Evolutionary conservation across 2,888 invertebrate genomes (phyloP), one percentile per base, ranked within the genome.

Genomic region (Zonitis immaculata): DNA sequence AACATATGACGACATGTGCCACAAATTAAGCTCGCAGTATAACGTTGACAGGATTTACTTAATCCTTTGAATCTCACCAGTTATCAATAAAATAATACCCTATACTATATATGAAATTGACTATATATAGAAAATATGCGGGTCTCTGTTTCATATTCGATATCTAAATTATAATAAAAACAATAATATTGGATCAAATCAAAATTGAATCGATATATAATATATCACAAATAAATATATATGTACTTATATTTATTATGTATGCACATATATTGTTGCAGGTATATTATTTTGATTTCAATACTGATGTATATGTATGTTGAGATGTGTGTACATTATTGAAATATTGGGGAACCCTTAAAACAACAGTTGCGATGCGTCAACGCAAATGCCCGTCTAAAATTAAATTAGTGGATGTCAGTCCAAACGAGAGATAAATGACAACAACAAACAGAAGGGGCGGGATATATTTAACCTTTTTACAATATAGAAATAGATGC

Each of bases 311-410:
- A 7, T 26, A 26, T 39, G 39, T 39, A 18, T 39, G 39, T 39
- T 39, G 18, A 18, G 16, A 39, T 39, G 16, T 39, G 16, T 39
- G 39, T 39, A 39, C 39, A 39, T 9, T 28, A 28, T 28, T 28
- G 28, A n/a, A 28, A 28, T 39, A 39, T 39, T 52, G 66, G 64
- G 61, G 64, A 66, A 65, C 63, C 66, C 65, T 63, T 66, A 65
- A 66, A 66, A 67, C 65, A 67, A 67, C 67, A 67, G 63, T 65
- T 62, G 66, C 62, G 53, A 57, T 64, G 59, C 65, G 59, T 66
- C 66, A 66, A 63, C 61, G 58, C 63, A 59, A 61, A 59, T 59
- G 59, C 62, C 49, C 54, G 60, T 59, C 62, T 63, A 63, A 65
- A 65, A 62, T 65, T 65, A 65, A 65, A 62, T 59, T 60, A 55